phyloP scores from a whole-genome alignment of 2,113 vertebrate species.

The Calyptomena viridis region DNA sequence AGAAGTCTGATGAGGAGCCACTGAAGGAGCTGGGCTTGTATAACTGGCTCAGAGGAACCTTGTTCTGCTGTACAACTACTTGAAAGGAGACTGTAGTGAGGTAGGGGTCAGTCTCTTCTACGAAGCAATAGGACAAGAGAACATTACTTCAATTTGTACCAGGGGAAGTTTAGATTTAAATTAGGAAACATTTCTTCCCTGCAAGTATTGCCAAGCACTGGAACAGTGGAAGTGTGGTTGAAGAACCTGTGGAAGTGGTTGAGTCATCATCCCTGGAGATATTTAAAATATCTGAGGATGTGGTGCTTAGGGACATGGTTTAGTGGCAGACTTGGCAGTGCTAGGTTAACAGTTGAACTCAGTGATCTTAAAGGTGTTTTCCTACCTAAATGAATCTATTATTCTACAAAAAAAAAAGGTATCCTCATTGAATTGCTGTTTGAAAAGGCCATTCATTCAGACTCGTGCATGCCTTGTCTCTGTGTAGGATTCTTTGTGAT shows the following conservation, averaged over 20 bases:
- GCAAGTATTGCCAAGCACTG: not conserved
- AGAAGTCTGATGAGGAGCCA: not conserved
- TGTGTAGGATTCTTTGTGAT: not conserved
- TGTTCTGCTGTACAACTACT: not conserved
- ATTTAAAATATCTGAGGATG: not conserved
- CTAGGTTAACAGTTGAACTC: not conserved
- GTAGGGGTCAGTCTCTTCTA: not conserved
- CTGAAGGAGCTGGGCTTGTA: not conserved
- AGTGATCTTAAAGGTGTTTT: not conserved
- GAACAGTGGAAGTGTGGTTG: not conserved
- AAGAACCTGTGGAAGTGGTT: not conserved
- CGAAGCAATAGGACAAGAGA: not conserved
- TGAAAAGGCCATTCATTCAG: not conserved
- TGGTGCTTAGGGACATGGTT: not conserved
- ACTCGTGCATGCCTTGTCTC: fast-evolving
- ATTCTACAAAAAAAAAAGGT: not conserved
- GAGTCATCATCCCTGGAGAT: not conserved
- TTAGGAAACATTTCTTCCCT: not conserved
- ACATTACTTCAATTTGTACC: not conserved
- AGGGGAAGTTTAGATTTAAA: not conserved
- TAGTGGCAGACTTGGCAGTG: not conserved
- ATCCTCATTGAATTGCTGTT: not conserved
- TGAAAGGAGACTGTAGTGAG: not conserved
- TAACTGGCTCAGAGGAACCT: not conserved
- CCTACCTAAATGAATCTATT: not conserved